Conservation (phyloP, 2,797 vertebrate genomes). For the Syndactyla subalaris region DNA sequence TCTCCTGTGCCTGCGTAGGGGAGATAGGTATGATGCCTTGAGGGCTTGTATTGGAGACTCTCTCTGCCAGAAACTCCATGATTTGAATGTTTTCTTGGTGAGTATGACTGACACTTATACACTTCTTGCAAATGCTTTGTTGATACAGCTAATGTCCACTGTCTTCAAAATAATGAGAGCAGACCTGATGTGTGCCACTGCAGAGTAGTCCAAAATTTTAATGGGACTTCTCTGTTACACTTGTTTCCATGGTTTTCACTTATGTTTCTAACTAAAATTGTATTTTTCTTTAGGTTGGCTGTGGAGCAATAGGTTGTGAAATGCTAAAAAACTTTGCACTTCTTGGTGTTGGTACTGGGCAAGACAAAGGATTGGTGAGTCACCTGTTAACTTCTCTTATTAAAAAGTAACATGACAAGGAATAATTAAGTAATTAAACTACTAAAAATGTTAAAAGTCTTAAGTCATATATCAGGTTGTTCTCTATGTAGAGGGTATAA, state of each 20-base stretch:
- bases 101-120: conserved; percentile 44
- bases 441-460: background rate
- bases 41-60: conserved; percentile 91
- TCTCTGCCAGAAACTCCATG: conserved; percentile 88
- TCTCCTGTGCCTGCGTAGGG: conserved; percentile 70
- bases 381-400: background rate
- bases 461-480: background rate
- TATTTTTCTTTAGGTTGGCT: conserved; percentile 86
- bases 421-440: background rate
- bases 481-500: background rate
- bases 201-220: background rate
- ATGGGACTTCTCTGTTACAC: background rate
- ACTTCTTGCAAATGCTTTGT: background rate
- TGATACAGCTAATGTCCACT: background rate
- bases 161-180: background rate
- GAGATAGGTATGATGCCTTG: conserved; percentile 93
- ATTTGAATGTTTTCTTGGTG: conserved; percentile 94
- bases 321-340: conserved; percentile 99
- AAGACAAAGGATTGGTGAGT: conserved; percentile 80
- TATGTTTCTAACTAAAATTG: background rate
- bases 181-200: background rate
- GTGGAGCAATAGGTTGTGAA: conserved; percentile 98
- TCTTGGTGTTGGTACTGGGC: conserved; percentile 89
- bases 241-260: background rate
- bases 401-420: background rate